Evolutionary conservation across 2,888 invertebrate genomes (phyloP), one percentile per base, ranked within the genome.

Genomic region (Ormyrus nitidulus): DNA sequence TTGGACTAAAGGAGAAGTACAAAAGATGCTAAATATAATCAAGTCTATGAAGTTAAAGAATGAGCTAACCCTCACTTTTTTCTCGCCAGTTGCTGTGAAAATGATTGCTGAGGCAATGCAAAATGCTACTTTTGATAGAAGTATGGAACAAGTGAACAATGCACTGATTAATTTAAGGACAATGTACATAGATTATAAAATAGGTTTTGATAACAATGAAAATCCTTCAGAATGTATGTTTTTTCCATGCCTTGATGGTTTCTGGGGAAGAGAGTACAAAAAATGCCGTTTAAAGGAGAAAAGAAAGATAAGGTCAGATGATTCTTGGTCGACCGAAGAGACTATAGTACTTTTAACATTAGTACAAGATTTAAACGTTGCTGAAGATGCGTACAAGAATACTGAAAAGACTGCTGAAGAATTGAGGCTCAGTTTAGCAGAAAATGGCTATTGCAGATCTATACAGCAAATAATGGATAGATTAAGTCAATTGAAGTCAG

Each of bases 261-360:
- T 86, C 5, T 86, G 85, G 86, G 84, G 84, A 56, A 74, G 74
- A 44, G 82, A 84, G 46, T 84, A 81, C 44, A 83, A 79, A 34
- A 84, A 82, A 51, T 81, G 81, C 46, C 71, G 81, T 44, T 82
- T 84, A 54, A 78, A 79, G 61, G 79, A 77, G 5, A 82, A 83
- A 56, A 49, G 44, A 19, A 64, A 61, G 1, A 80, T 78, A 68
- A 83, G 83, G 7, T 62, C 71, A 34, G 83, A 83, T 58, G 84
- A 86, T 68, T 81, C 77, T 59, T 85, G 86, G 85, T 84, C 85
- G 0, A 81, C 82, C 9, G 84, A 85, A 68, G 85, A 85, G 78
- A 85, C 85, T 2, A 81, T 84, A 68, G 77, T 85, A 2, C 70
- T 85, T 6, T 66, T 85, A 13, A 84, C 84, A 9, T 80, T 82